Conservation (phyloP, 1,140 invertebrate species). For the Phymorhynchus buccinoides region DNA sequence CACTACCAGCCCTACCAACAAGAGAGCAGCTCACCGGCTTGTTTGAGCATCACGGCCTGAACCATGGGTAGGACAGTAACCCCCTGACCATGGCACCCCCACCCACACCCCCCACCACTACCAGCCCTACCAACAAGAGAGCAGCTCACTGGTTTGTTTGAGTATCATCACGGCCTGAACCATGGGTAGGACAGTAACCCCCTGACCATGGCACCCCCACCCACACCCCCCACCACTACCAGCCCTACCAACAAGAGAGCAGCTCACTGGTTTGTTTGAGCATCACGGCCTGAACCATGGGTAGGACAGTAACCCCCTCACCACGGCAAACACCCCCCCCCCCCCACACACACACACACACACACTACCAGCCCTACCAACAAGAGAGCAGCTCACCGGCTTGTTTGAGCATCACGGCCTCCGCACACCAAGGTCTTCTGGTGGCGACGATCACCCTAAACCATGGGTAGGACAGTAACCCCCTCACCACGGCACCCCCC, state of each 20-base stretch:
- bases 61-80: constrained; percentile 32
- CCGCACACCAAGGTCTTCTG: constrained; percentile 26
- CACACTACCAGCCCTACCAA: too few relatives aligned
- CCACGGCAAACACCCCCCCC: neutral
- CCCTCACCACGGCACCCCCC: constrained; percentile 4
- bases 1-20: too few relatives aligned
- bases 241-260: too few relatives aligned
- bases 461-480: constrained; percentile 30
- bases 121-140: too few relatives aligned
- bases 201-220: neutral
- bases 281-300: neutral
- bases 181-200: neutral
- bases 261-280: constrained; percentile 12
- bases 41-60: constrained; percentile 18
- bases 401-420: constrained; percentile 15
- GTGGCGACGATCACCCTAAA: constrained; percentile 21
- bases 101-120: constrained; percentile 18
- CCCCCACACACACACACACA: neutral
- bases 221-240: neutral
- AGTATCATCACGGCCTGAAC: neutral
- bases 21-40: constrained; percentile 28
- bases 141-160: constrained; percentile 5
- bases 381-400: too few relatives aligned
- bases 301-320: neutral
- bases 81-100: neutral